Evolutionary conservation across 2,113 vertebrate species (phyloP).

Genomic region (Myiopsitta monachus): DNA sequence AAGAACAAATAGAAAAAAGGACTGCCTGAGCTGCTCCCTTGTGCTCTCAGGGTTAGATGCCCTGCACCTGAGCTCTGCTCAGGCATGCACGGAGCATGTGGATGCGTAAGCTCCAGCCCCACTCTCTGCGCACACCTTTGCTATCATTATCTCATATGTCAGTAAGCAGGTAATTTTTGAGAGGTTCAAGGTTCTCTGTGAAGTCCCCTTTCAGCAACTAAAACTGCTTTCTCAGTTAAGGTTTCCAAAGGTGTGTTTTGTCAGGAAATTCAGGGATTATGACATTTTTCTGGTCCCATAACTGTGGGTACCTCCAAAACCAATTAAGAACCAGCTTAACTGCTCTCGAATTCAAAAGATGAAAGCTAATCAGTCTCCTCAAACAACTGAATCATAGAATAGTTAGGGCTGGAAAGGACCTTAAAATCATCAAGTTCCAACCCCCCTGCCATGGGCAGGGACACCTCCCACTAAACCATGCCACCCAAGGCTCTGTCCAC

Average conservation of each 20-base stretch:
- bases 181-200: neutral
- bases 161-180: neutral
- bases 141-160: neutral
- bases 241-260: neutral
- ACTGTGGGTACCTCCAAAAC: neutral
- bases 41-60: rapidly evolving
- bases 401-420: no score
- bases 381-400: neutral
- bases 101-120: neutral
- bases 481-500: no score
- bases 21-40: rapidly evolving
- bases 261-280: neutral
- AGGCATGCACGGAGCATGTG: rapidly evolving
- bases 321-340: neutral
- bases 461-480: no score
- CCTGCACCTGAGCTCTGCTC: neutral
- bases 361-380: neutral
- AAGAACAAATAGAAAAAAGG: neutral
- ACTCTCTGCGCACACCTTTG: neutral
- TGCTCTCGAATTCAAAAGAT: neutral
- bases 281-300: neutral
- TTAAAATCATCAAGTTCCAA: no score
- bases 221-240: neutral
- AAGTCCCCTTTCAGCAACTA: neutral
- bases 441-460: no score